A percentile compares a stretch with the other conserved stretches of the same genome.
Conservation (phyloP, 2,888 invertebrate genomes). For the Aradus depressus region DNA sequence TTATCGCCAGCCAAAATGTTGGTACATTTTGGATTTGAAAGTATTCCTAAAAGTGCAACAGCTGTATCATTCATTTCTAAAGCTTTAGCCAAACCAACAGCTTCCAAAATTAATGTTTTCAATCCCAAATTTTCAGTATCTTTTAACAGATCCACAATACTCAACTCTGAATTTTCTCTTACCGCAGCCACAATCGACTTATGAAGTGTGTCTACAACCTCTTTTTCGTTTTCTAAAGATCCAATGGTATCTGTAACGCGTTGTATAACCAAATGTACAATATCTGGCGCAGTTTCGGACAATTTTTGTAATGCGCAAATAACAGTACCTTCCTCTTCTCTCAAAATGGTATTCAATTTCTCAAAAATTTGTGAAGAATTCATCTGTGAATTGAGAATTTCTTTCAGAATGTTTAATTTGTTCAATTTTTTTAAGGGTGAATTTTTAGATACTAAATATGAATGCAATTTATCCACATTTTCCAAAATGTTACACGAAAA, state of each 20-base stretch:
- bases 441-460: slow-evolving; percentile 23
- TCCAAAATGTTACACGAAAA: slow-evolving; percentile 23
- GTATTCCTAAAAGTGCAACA: slow-evolving; percentile 42
- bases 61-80: slow-evolving; percentile 55
- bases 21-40: slow-evolving; percentile 46
- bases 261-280: slow-evolving; percentile 48
- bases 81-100: slow-evolving; percentile 56
- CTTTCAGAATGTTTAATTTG: slow-evolving; percentile 39
- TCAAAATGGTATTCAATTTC: slow-evolving; percentile 51
- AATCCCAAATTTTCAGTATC: slow-evolving; percentile 41
- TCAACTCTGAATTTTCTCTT: slow-evolving; percentile 49
- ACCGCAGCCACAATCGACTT: slow-evolving; percentile 55
- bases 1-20: slow-evolving; percentile 46
- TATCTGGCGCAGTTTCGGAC: slow-evolving; percentile 47
- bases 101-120: slow-evolving; percentile 47
- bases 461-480: slow-evolving; percentile 26
- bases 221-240: slow-evolving; percentile 44
- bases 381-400: slow-evolving; percentile 48
- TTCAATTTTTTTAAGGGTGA: slow-evolving; percentile 32
- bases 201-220: slow-evolving; percentile 53
- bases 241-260: slow-evolving; percentile 41
- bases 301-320: slow-evolving; percentile 55
- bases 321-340: slow-evolving; percentile 39
- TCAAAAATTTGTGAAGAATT: slow-evolving; percentile 50
- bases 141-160: slow-evolving; percentile 45